A percentile compares a stretch with the other conserved stretches of the same genome.
Evolutionary conservation across 2,888 invertebrate species (phyloP).

Genomic region (Ornithoptera alexandrae): DNA sequence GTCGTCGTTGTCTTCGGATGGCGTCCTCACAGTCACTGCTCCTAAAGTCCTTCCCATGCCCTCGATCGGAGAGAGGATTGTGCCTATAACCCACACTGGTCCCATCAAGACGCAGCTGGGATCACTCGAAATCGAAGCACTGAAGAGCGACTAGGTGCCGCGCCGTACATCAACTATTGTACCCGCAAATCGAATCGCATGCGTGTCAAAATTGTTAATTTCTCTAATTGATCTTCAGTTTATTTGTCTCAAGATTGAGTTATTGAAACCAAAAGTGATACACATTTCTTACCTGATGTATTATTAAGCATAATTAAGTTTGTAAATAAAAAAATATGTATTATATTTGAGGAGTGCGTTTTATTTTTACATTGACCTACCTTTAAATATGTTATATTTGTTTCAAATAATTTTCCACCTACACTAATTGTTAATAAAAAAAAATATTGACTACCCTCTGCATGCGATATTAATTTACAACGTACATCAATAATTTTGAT

Average conservation of each 20-base stretch:
- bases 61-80: conserved; percentile 73
- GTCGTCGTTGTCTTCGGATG: conserved; percentile 87
- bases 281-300: conserved; percentile 30
- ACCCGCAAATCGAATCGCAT: conserved; percentile 29
- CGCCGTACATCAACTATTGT: too few relatives aligned
- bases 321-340: conserved; percentile 23
- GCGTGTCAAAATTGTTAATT: neutral
- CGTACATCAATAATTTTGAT: too few relatives aligned
- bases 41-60: conserved; percentile 73
- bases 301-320: conserved; percentile 32
- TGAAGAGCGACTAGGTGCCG: neutral
- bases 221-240: conserved; percentile 16
- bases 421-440: too few relatives aligned
- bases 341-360: neutral
- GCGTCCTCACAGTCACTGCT: conserved; percentile 86
- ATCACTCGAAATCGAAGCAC: conserved; percentile 32
- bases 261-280: conserved; percentile 35
- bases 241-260: conserved; percentile 52
- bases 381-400: too few relatives aligned
- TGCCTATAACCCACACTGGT: conserved; percentile 82
- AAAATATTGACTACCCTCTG: too few relatives aligned
- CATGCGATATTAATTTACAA: too few relatives aligned
- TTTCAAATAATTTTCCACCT: too few relatives aligned
- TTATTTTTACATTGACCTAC: too few relatives aligned
- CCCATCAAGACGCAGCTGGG: conserved; percentile 66